Evolutionary conservation across 2,113 vertebrate genomes (phyloP), one percentile per base, ranked within the genome.

Genomic region (Microtus richardsoni): DNA sequence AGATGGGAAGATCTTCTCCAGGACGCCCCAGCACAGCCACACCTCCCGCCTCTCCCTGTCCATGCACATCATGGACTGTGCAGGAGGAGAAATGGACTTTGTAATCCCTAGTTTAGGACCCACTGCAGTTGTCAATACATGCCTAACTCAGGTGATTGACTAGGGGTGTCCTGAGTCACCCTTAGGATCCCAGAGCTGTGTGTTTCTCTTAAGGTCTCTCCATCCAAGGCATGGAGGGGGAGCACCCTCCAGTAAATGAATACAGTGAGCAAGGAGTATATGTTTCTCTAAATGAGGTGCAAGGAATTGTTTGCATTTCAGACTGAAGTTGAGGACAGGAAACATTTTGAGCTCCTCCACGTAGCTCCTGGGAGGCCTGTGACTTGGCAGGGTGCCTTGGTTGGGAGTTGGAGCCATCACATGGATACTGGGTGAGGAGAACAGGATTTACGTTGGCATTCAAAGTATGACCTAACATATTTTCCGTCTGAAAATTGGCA

Each of bases 51-150:
- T 91, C 0, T 36, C 47, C 0, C 92, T 22, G 60, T 86, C 95
- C 39, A 41, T 92, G 52, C 0, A 90, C 75, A 94, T 91, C 94
- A 98, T 94, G 62, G 92, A 89, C 91, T 9, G 49, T 41, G 3
- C n/a, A 64, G 88, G 54, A 36, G 8, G 60, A 82, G 96, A 49
- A 60, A 91, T 79, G 86, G 47, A 71, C 88, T 68, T 17, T 66
- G 90, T 91, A 86, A 49, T 82, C 92, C 14, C 60, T 97, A 73
- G 1, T 96, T 97, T 96, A 98, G 96, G 89, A 97, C 87, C 62
- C 17, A 93, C 89, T 91, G 17, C 73, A 91, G 80, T 93, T 97
- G 75, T 97, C 44, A 28, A 36, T 91, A 60, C 85, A 64, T 86
- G 75, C 86, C 89, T 88, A 80, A 87, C 97, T 97, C 96, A 97